phyloP scores from a whole-genome alignment of 2,797 vertebrate genomes.

The Sebastes cheni region DNA sequence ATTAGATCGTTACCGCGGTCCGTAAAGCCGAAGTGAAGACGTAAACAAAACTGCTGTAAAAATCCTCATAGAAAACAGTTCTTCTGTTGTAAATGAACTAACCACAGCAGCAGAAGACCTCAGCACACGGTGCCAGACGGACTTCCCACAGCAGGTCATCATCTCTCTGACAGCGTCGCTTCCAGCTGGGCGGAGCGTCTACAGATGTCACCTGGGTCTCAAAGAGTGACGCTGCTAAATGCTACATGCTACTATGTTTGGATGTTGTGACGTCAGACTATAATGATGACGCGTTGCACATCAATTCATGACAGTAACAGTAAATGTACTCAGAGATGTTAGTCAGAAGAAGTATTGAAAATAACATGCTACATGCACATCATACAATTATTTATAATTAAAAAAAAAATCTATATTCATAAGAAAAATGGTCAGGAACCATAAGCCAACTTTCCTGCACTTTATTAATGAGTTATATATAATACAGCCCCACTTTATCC shows the following conservation, averaged over 20 bases:
- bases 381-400: no score
- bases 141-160: conserved; percentile 20
- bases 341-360: no score
- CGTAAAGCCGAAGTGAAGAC: background rate
- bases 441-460: no score
- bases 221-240: background rate
- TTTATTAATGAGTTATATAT: no score
- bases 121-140: background rate
- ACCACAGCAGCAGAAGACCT: background rate
- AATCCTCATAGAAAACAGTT: background rate
- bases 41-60: background rate
- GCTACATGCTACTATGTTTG: background rate
- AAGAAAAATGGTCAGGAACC: no score
- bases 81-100: background rate
- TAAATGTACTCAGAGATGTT: no score
- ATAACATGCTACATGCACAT: no score
- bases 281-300: background rate
- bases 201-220: conserved; percentile 45
- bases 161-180: conserved; percentile 37
- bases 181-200: conserved; percentile 60
- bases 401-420: rapidly evolving
- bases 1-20: background rate
- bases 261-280: background rate
- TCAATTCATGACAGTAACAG: no score
- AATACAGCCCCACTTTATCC: rapidly evolving